Evolutionary conservation across 2,113 vertebrate genomes (phyloP).

Genomic region (Pachyramphus minor): DNA sequence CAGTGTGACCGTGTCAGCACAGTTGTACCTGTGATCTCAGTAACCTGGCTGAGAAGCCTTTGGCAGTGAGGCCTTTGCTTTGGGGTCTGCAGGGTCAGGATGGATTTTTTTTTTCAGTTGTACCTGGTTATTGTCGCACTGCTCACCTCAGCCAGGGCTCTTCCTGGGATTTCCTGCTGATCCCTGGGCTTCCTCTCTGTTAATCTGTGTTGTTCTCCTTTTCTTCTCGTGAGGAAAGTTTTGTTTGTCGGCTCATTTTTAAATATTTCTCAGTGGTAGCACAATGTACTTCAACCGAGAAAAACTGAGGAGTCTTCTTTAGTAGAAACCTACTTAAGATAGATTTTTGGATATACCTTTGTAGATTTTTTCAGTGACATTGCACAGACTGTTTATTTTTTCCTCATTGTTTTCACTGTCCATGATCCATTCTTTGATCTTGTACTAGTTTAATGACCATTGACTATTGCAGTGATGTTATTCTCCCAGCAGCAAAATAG

Average conservation of each 20-base stretch:
- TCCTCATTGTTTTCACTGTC: neutral
- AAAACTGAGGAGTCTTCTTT: neutral
- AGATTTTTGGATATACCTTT: neutral
- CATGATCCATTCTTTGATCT: neutral
- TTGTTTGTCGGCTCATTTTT: neutral
- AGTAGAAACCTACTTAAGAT: neutral
- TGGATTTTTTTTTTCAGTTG: neutral
- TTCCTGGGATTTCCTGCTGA: neutral
- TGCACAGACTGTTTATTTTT: neutral
- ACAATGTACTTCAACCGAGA: neutral
- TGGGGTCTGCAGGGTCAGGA: neutral
- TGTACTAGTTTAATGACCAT: neutral
- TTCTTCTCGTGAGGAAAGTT: neutral
- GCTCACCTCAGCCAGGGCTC: neutral
- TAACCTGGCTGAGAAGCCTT: neutral
- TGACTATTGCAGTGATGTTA: neutral
- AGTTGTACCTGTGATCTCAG: neutral
- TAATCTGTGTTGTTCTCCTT: neutral
- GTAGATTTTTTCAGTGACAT: neutral
- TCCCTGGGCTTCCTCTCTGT: neutral
- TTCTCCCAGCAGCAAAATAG: neutral
- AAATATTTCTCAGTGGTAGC: neutral
- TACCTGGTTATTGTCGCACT: neutral
- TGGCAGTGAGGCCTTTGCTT: neutral
- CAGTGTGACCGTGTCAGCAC: rapidly evolving